These are phyloP conservation scores for Bicyclus anynana DNA, from an alignment of 1,140 invertebrate genomes.

Conservation along the genomic window DNA sequence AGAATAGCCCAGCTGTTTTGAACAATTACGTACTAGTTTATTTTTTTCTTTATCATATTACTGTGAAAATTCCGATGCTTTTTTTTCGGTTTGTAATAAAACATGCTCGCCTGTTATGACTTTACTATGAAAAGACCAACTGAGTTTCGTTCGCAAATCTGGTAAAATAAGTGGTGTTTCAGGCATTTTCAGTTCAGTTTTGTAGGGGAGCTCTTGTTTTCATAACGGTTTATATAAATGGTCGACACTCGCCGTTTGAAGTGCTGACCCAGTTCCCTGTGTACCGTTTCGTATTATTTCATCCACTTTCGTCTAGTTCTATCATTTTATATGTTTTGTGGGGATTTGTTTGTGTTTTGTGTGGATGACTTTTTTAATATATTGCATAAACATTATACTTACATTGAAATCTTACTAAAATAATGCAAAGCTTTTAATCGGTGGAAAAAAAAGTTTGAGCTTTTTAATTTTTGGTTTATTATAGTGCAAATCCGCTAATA, in stretches of 20 bases:
- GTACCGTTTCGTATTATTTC: not conserved
- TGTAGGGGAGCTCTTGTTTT: conserved; percentile 1
- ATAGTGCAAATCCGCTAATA: too few species aligned
- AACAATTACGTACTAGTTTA: too few species aligned
- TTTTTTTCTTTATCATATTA: not conserved
- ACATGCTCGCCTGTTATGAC: not conserved
- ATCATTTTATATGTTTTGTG: not conserved
- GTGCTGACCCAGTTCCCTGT: not conserved
- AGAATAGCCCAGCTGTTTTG: too few species aligned
- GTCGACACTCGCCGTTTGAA: not conserved
- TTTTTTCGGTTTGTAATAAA: not conserved
- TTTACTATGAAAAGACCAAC: not conserved
- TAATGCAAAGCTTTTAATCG: too few species aligned
- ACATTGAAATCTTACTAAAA: too few species aligned
- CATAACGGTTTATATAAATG: conserved; percentile 5
- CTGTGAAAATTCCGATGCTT: too few species aligned
- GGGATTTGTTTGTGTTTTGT: not conserved
- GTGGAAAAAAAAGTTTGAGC: too few species aligned
- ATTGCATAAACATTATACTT: too few species aligned
- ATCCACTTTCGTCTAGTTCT: not conserved
- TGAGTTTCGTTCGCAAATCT: not conserved
- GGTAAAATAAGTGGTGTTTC: not conserved
- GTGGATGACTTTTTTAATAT: too few species aligned
- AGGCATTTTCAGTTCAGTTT: not conserved
- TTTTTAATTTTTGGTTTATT: too few species aligned